These are phyloP conservation scores for Strix aluco DNA, from an alignment of 2,113 vertebrate genomes.

Conservation along the genomic window DNA sequence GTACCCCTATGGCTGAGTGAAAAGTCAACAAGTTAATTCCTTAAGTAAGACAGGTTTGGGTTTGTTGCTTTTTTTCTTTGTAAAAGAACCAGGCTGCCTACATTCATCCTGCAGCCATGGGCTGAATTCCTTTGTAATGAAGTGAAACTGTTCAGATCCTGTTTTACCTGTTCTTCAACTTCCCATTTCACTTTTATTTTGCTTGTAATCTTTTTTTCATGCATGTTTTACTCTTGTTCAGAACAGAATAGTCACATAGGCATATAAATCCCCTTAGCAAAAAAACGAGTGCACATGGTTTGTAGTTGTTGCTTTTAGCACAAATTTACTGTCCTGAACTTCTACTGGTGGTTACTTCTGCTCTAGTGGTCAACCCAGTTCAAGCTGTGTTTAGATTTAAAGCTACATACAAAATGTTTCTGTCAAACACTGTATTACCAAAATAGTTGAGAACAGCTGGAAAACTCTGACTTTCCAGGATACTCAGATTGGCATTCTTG, in stretches of 20 bases:
- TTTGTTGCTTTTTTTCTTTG: background rate
- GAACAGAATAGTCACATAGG: background rate
- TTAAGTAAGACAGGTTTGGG: background rate
- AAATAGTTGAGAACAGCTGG: background rate
- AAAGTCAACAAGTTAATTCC: slow-evolving; percentile 32
- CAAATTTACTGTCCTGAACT: background rate
- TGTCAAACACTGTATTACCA: background rate
- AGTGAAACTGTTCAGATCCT: slow-evolving; percentile 36
- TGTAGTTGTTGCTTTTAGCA: background rate
- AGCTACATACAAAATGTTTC: background rate
- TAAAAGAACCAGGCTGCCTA: background rate
- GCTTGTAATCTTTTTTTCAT: background rate
- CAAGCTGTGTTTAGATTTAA: background rate
- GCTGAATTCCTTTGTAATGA: slow-evolving; percentile 60
- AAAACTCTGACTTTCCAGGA: background rate
- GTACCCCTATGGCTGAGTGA: background rate
- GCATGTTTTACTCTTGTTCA: background rate
- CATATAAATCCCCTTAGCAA: background rate
- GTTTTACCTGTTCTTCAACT: slow-evolving; percentile 54
- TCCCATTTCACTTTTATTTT: slow-evolving; percentile 31
- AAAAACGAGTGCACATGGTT: background rate
- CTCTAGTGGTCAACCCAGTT: background rate
- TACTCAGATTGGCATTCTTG: background rate
- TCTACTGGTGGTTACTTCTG: background rate
- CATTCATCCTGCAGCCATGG: slow-evolving; percentile 16